Evolutionary conservation across 1,140 invertebrate species (phyloP), one percentile per base, ranked within the genome.

Genomic region (Cherax destructor): DNA sequence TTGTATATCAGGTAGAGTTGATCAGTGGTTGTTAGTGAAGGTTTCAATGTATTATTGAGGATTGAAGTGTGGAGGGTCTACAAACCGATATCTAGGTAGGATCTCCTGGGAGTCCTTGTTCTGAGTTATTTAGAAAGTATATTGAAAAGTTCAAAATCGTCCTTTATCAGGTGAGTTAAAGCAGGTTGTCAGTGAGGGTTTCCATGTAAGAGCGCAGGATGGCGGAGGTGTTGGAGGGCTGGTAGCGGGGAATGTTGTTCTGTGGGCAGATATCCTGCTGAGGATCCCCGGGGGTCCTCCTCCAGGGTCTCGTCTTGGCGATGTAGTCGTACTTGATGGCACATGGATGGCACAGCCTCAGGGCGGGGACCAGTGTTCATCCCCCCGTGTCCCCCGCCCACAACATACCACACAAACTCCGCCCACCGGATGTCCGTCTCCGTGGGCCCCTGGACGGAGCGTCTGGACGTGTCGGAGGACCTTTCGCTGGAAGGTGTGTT

Each of bases 221-320:
- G 6, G 18, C n/a, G 0, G 83, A 50, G 49, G 88, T 91, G 69
- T 79, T 86, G 6, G 69, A 61, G 56, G 88, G 83, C 10, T 50
- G 7, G 84, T n/a, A 79, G 24, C 13, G 18, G 1, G 88, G 88
- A 91, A 76, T 91, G 88, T 2, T 86, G 76, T 16, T 85, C 16
- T 30, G 21, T 13, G 88, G 65, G 88, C 88, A 7, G 59, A 59
- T 41, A 91, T 91, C 13, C 84, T 24, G 0, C 76, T 50, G 11
- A 91, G 74, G 49, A 91, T 84, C 83, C 76, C 74, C 86, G 61
- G 11, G 88, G 80, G 18, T 91, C 88, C 56, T 91, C 76, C 5
- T 30, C 47, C n/a, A 91, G 49, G 0, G 88, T 91, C 52, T 91
- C 88, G 21, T 91, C 59, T 91, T 91, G 52, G 65, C 83, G 72